Conservation (phyloP, 1,140 invertebrate genomes). For the Zaprionus tsacasi region DNA sequence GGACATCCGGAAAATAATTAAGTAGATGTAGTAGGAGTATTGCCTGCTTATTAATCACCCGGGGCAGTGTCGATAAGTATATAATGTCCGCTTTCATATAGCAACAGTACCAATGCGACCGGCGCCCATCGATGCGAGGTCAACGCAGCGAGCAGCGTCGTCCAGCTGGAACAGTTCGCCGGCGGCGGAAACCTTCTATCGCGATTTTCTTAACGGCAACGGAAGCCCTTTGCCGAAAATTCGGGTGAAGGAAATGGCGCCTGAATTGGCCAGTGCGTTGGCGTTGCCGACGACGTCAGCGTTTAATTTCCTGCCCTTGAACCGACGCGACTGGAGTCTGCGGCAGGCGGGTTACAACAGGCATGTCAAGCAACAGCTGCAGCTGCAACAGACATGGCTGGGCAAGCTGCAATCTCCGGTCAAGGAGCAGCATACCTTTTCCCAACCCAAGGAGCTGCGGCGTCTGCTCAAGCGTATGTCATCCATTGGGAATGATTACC, state of each 20-base stretch:
- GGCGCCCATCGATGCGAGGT: slow-evolving; percentile 29
- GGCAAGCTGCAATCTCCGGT: slow-evolving; percentile 58
- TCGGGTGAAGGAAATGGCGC: slow-evolving; percentile 53
- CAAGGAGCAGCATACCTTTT: slow-evolving; percentile 15
- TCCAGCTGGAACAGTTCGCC: slow-evolving; percentile 26
- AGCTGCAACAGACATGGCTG: slow-evolving; percentile 52
- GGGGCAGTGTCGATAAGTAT: slow-evolving; percentile 32
- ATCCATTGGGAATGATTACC: neutral
- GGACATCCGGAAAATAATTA: slow-evolving; percentile 42
- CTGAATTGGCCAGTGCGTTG: slow-evolving; percentile 32
- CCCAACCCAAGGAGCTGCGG: slow-evolving; percentile 9
- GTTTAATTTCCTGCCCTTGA: slow-evolving; percentile 47
- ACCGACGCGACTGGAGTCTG: slow-evolving; percentile 19
- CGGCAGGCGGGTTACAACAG: slow-evolving; percentile 24
- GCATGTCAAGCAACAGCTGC: slow-evolving; percentile 44
- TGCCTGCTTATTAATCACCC: slow-evolving; percentile 22
- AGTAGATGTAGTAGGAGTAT: neutral
- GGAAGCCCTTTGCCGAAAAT: slow-evolving; percentile 65
- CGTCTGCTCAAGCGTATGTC: slow-evolving; percentile 49
- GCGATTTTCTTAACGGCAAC: slow-evolving; percentile 36
- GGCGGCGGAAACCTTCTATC: slow-evolving; percentile 3
- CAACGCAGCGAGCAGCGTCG: neutral
- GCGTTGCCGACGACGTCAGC: neutral
- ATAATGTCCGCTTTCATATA: slow-evolving; percentile 9
- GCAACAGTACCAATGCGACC: slow-evolving; percentile 48